These are phyloP conservation scores for Heliopora coerulea DNA, from an alignment of 92 coral and sea anemone genomes.

Conservation along the genomic window DNA sequence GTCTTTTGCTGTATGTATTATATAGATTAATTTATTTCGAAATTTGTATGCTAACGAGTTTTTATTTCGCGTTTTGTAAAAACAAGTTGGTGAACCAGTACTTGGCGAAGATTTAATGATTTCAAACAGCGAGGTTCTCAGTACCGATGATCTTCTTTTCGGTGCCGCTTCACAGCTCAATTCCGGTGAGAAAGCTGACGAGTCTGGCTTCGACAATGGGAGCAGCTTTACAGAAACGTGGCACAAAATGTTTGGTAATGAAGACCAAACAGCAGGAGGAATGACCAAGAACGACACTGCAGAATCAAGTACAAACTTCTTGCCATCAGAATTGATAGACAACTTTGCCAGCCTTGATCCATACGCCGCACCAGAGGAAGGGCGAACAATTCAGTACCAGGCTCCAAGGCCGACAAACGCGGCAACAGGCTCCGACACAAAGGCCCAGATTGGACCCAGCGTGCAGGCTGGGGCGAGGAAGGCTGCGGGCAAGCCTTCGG, in stretches of 20 bases:
- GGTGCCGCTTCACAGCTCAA: neutral
- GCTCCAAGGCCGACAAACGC: neutral
- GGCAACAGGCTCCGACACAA: constrained; percentile 9
- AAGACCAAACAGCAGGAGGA: constrained; percentile 10
- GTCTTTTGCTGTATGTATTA: too few species aligned
- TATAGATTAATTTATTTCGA: neutral
- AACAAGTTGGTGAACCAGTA: neutral
- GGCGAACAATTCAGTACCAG: constrained; percentile 13
- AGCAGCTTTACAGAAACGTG: constrained; percentile 91
- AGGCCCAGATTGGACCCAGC: constrained; percentile 19
- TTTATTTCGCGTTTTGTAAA: neutral
- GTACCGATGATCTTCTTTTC: neutral
- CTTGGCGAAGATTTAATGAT: neutral
- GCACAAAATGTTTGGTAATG: constrained; percentile 93
- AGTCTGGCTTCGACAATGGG: constrained; percentile 27
- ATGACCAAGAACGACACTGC: constrained; percentile 4
- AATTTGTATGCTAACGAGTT: neutral
- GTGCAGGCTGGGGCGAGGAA: constrained; percentile 40
- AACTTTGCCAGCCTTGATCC: constrained; percentile 83
- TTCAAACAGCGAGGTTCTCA: neutral
- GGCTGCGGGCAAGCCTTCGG: constrained; percentile 53
- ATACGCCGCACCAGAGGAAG: constrained; percentile 39
- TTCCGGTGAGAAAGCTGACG: neutral
- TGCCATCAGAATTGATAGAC: constrained; percentile 96
- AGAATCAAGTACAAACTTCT: constrained; percentile 54